phyloP scores from a whole-genome alignment of 2,888 invertebrate species.

The Cosmia trapezina region DNA sequence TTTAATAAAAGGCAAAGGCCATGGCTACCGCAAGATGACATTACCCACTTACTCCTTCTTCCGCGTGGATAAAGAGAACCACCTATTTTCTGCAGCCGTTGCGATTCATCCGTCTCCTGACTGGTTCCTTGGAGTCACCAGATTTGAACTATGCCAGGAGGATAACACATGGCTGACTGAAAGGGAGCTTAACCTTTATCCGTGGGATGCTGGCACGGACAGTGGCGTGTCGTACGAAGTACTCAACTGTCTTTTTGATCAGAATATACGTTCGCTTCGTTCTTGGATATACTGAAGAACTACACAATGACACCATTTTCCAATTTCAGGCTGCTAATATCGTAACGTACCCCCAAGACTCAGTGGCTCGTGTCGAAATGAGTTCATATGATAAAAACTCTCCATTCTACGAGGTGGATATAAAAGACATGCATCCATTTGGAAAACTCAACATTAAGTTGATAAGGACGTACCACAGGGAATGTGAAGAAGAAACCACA shows the following conservation, averaged over 20 bases:
- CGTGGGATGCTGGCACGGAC: constrained; percentile 99
- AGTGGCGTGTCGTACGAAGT: constrained; percentile 97
- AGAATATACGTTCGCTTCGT: neutral
- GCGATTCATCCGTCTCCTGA: constrained; percentile 93
- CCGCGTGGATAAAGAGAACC: constrained; percentile 80
- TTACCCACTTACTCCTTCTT: constrained; percentile 82
- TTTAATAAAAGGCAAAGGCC: constrained; percentile 85
- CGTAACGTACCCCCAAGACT: constrained; percentile 83
- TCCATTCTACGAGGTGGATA: constrained; percentile 83
- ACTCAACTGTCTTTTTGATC: constrained; percentile 42
- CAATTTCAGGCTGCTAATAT: constrained; percentile 81
- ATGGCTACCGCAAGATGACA: constrained; percentile 82
- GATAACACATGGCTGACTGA: constrained; percentile 97
- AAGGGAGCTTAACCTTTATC: constrained; percentile 95
- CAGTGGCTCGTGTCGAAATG: constrained; percentile 80
- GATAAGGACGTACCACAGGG: constrained; percentile 80
- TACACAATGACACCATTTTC: neutral
- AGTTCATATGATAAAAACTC: constrained; percentile 85
- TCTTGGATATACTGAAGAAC: neutral
- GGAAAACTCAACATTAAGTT: constrained; percentile 81
- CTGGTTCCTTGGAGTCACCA: constrained; percentile 98
- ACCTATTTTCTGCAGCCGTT: constrained; percentile 80
- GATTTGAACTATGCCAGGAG: constrained; percentile 95
- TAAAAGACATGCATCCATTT: constrained; percentile 84
- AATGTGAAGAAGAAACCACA: constrained; percentile 76